Base-by-base conservation (phyloP, 2,888 invertebrate species). In the Seladonia tumulorum region DNA sequence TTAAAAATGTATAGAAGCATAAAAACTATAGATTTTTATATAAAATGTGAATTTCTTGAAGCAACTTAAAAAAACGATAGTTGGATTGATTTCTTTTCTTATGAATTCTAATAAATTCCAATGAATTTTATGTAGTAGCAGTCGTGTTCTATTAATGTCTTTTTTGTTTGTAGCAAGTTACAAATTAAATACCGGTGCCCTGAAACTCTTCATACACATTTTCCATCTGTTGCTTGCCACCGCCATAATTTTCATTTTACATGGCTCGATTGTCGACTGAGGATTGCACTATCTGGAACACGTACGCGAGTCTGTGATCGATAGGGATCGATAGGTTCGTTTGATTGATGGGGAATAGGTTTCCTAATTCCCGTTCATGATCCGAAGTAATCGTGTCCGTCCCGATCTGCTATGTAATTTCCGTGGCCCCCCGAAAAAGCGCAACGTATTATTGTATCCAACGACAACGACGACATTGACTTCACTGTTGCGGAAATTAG, bases 401-500 rank as follows among this genome's bases (percentile, higher is more conserved):
- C 76, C 45, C 35, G 49, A 66, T 71, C 57, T 70, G 77, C 77
- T 75, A 74, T 88, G 85, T 86, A 90, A 90, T 89, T 88, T 88
- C 85, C 90, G 63, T 79, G 45, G 81, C 77, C 39, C 39, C 47
- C 49, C 81, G 25, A 22, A 75, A 53, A 63, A 29, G 47, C 74
- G 75, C 72, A 53, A 76, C 81, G 81, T 87, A 87, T 90, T 90
- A 90, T 88, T 88, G 85, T 85, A 77, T 72, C 71, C n/a, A 57
- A 57, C 29, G 25, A 12, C 88, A 86, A 85, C 83, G 81, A 82
- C 77, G 80, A 70, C 81, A 82, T 83, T 79, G 79, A 84, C 79
- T 79, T 80, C 76, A 57, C 70, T 57, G 57, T 57, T 57, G 53
- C 39, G 57, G 45, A 39, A 79, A 78, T 66, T 53, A 75, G 53